Evolutionary conservation across 2,113 vertebrate species (phyloP).

Genomic region (Pavo muticus): DNA sequence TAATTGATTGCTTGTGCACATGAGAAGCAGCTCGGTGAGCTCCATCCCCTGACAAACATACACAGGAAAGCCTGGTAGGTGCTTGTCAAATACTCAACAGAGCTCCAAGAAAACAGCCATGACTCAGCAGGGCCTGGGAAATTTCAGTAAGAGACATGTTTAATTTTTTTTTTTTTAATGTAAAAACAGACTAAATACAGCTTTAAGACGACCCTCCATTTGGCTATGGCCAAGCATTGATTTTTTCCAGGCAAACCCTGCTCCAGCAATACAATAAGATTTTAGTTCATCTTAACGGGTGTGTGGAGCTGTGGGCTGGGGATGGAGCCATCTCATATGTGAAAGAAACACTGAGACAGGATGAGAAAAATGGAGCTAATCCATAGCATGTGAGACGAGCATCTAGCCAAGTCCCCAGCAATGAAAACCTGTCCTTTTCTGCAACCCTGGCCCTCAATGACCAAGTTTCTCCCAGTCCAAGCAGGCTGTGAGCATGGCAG

Average conservation of each 20-base stretch:
- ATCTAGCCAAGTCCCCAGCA: background rate
- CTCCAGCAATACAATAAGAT: background rate
- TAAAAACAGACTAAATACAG: background rate
- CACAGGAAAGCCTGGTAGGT: background rate
- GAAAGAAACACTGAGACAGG: accelerated
- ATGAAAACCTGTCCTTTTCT: background rate
- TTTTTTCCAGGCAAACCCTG: background rate
- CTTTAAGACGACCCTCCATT: background rate
- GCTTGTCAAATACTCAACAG: background rate
- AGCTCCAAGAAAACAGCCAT: background rate
- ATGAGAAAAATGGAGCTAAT: background rate
- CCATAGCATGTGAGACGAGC: background rate
- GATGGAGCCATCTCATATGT: accelerated
- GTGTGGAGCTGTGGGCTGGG: background rate
- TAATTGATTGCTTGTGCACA: background rate
- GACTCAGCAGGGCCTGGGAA: conserved; percentile 35
- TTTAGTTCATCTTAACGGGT: accelerated
- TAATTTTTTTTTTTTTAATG: background rate
- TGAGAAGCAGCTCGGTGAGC: background rate
- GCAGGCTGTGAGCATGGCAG: background rate
- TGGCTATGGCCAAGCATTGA: background rate
- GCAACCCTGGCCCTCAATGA: background rate
- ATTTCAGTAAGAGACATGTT: background rate
- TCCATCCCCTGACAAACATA: background rate
- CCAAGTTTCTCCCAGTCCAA: background rate